A percentile compares a stretch with the other conserved stretches of the same genome.
Evolutionary conservation across 1,140 invertebrate species (phyloP).

Genomic region (Glomeris maerens): DNA sequence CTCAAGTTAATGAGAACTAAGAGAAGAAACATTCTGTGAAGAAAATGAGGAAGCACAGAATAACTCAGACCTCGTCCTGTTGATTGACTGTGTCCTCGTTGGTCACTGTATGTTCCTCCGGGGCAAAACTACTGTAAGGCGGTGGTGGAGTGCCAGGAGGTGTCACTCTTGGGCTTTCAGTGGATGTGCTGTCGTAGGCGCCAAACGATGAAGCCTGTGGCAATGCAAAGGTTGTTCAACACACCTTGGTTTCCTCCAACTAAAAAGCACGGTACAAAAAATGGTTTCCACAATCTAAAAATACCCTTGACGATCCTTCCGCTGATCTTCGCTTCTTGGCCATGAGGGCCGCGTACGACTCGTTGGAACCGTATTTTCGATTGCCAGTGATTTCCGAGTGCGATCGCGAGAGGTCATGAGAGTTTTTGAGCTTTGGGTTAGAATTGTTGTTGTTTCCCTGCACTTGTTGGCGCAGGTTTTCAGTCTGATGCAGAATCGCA

Average conservation of each 20-base stretch:
- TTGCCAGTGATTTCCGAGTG: slow-evolving; percentile 7
- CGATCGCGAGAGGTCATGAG: slow-evolving; percentile 8
- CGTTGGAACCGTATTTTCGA: neutral
- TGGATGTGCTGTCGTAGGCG: slow-evolving; percentile 3
- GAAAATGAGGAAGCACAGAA: no score
- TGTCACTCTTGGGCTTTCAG: slow-evolving; percentile 34
- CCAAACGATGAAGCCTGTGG: slow-evolving; percentile 11
- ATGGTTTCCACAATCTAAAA: no score
- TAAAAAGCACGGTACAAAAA: no score
- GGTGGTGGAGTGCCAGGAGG: slow-evolving; percentile 75
- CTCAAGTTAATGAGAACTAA: no score
- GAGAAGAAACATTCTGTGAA: no score
- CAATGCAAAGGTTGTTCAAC: slow-evolving; percentile 6
- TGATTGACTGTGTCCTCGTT: slow-evolving; percentile 3
- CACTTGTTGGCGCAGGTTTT: slow-evolving; percentile 11
- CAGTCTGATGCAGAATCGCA: slow-evolving; percentile 15
- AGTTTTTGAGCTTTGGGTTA: neutral
- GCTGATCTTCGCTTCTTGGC: neutral
- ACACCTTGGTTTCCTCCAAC: no score
- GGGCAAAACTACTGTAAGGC: slow-evolving; percentile 42
- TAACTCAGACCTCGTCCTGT: neutral
- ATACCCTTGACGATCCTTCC: neutral
- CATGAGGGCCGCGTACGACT: slow-evolving; percentile 2
- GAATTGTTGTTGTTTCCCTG: slow-evolving; percentile 3
- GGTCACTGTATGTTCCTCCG: slow-evolving; percentile 4